phyloP scores from a whole-genome alignment of 2,113 vertebrate genomes.

The Uria lomvia region DNA sequence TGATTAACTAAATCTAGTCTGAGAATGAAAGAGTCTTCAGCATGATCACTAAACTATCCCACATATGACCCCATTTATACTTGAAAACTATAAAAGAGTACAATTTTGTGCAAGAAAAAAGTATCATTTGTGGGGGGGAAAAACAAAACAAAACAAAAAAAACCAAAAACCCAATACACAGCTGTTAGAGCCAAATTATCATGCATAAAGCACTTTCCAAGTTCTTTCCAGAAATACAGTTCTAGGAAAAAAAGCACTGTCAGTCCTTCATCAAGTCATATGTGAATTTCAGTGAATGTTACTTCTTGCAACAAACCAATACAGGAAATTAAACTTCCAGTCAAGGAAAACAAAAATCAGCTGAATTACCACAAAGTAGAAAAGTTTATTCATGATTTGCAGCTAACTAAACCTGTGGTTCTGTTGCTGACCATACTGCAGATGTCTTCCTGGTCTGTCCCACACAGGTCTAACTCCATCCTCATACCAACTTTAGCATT shows the following conservation, averaged over 20 bases:
- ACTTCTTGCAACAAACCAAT: neutral
- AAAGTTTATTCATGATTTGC: neutral
- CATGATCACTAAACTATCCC: neutral
- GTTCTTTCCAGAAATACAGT: accelerated
- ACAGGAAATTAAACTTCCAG: neutral
- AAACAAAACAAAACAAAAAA: neutral
- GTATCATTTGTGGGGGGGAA: accelerated
- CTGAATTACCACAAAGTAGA: neutral
- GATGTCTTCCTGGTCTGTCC: neutral
- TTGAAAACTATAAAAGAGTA: neutral
- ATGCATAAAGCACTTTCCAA: neutral
- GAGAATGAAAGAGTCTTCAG: neutral
- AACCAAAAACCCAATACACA: neutral
- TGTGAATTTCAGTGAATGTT: accelerated
- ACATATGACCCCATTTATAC: neutral
- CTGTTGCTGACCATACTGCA: neutral
- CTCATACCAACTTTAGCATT: neutral
- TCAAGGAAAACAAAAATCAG: neutral
- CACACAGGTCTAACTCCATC: neutral
- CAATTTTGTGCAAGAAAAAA: neutral
- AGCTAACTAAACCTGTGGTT: accelerated
- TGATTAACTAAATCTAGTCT: neutral
- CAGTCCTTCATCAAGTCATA: neutral
- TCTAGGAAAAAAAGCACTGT: neutral
- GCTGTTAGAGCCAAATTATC: neutral